Conservation (phyloP, 2,113 vertebrate species). For the Numenius arquata region DNA sequence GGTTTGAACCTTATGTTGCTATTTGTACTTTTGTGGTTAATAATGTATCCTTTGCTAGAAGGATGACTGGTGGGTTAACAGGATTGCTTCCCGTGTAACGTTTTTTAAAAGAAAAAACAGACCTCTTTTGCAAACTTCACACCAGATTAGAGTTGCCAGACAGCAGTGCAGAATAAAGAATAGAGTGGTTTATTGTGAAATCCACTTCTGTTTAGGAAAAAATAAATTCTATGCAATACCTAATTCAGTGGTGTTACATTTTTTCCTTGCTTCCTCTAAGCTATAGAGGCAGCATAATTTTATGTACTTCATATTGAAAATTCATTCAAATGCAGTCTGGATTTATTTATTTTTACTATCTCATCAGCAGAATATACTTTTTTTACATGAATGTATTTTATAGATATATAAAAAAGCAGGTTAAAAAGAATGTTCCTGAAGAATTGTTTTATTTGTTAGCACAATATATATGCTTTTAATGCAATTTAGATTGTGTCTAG, state of each 20-base stretch:
- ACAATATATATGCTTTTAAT: constrained; percentile 39
- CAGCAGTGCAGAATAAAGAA: background rate
- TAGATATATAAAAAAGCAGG: background rate
- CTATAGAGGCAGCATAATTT: constrained; percentile 30
- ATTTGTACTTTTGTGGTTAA: constrained; percentile 32
- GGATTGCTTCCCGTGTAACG: background rate
- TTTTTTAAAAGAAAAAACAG: background rate
- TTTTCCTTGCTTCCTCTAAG: constrained; percentile 4
- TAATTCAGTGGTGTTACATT: background rate
- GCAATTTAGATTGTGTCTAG: constrained; percentile 26
- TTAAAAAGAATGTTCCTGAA: constrained; percentile 27
- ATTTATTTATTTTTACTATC: constrained; percentile 58
- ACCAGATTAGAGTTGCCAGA: background rate
- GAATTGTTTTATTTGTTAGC: constrained; percentile 46
- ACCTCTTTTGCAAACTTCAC: background rate
- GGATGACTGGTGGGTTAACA: background rate
- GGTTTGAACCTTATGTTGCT: constrained; percentile 30
- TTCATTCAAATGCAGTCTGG: constrained; percentile 33
- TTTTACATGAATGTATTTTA: constrained; percentile 19
- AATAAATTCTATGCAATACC: background rate
- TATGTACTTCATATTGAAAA: constrained; percentile 41
- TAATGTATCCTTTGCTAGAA: constrained; percentile 23
- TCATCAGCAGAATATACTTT: constrained; percentile 37
- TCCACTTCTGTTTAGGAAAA: constrained; percentile 12
- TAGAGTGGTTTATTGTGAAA: constrained; percentile 13